Conservation (phyloP, 30 jellyfish, hydroid and myxozoan genomes). For the Rhopilema esculentum region DNA sequence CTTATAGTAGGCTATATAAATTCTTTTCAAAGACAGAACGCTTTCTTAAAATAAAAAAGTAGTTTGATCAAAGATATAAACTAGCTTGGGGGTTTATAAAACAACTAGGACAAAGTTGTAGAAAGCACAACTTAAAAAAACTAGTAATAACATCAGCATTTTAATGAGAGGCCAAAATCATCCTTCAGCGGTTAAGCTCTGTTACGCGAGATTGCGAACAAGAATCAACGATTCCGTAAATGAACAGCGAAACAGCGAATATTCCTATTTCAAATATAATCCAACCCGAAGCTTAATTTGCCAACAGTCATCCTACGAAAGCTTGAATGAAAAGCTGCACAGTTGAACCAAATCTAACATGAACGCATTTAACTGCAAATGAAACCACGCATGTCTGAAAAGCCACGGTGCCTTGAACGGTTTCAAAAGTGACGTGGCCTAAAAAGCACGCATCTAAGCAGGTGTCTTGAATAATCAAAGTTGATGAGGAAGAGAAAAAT, state of each 20-base stretch:
- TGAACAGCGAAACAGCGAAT: not conserved
- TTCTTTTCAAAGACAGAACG: too few species aligned
- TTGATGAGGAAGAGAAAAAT: too few species aligned
- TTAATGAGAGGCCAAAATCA: too few species aligned
- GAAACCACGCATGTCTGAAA: not conserved
- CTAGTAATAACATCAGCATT: too few species aligned
- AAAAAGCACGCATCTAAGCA: not conserved
- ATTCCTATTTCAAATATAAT: not conserved
- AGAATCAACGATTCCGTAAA: not conserved
- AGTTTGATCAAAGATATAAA: too few species aligned
- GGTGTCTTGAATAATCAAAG: too few species aligned
- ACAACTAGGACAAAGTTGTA: too few species aligned
- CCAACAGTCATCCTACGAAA: not conserved
- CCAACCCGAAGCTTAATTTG: not conserved
- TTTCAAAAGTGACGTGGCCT: not conserved
- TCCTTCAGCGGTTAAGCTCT: too few species aligned
- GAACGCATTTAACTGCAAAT: not conserved
- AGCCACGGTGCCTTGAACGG: not conserved
- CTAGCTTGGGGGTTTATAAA: too few species aligned
- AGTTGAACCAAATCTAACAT: not conserved
- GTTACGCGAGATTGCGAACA: not conserved
- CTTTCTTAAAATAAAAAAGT: too few species aligned
- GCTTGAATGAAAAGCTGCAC: not conserved
- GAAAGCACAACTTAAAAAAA: too few species aligned
- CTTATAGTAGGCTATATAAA: too few species aligned